Conservation (phyloP, 2,888 invertebrate genomes). For the Lomographa bimaculata region DNA sequence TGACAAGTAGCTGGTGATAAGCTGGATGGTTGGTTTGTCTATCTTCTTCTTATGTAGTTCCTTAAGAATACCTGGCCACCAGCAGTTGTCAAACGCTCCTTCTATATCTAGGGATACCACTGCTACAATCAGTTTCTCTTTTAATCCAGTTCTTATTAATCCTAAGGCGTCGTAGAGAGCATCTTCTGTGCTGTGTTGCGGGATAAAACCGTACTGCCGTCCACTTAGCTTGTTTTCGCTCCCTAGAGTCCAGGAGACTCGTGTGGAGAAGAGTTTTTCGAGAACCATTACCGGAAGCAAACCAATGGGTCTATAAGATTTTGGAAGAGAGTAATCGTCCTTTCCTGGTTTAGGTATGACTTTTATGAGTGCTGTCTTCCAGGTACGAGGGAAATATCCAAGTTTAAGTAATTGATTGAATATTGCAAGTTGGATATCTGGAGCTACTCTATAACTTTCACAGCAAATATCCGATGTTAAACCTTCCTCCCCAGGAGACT, state of each 20-base stretch:
- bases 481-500: background rate
- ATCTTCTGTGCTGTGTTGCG: too few relatives aligned
- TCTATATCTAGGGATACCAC: slow-evolving; percentile 1
- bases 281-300: too few relatives aligned
- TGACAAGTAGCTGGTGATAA: too few relatives aligned
- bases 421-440: background rate
- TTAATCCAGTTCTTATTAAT: background rate
- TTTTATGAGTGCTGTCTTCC: background rate
- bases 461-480: background rate
- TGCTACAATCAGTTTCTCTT: too few relatives aligned
- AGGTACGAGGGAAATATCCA: background rate
- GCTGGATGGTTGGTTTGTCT: too few relatives aligned
- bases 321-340: background rate
- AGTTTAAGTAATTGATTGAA: background rate
- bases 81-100: slow-evolving; percentile 2
- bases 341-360: slow-evolving; percentile 1
- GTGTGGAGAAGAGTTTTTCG: too few relatives aligned
- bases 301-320: too few relatives aligned
- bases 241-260: too few relatives aligned
- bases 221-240: too few relatives aligned
- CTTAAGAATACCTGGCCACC: background rate
- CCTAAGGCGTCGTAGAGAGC: background rate
- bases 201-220: too few relatives aligned
- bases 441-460: background rate
- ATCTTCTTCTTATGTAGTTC: too few relatives aligned